Percentiles rank a stretch among this genome's conserved stretches.
Conservation (phyloP, 1,140 invertebrate genomes). For the Cryptotermes secundus region DNA sequence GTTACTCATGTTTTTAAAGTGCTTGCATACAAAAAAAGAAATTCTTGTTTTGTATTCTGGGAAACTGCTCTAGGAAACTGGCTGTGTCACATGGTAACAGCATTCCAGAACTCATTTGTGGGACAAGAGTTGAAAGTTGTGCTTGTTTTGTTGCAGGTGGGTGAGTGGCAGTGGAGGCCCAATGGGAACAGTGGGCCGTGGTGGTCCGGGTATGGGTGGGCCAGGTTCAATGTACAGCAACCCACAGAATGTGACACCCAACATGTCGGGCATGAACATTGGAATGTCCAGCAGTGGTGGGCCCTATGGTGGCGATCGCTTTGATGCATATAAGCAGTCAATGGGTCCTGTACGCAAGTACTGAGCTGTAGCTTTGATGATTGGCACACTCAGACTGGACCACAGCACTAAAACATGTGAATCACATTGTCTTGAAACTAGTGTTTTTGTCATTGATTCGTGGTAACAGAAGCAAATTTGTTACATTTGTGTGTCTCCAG, state of each 20-base stretch:
- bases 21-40: too few relatives aligned
- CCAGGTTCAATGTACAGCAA: conserved; percentile 29
- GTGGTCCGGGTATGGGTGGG: conserved; percentile 30
- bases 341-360: conserved; percentile 34
- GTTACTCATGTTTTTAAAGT: too few relatives aligned
- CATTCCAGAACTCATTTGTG: too few relatives aligned
- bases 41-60: too few relatives aligned
- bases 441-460: background rate
- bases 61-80: too few relatives aligned
- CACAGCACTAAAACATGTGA: background rate
- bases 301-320: conserved; percentile 32
- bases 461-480: background rate
- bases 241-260: conserved; percentile 30
- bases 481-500: background rate
- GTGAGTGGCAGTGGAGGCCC: conserved; percentile 30
- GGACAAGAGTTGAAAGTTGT: too few relatives aligned
- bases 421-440: too few relatives aligned
- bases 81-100: too few relatives aligned
- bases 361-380: background rate
- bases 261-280: conserved; percentile 29
- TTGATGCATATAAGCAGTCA: conserved; percentile 34
- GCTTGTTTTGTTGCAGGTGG: conserved; percentile 22
- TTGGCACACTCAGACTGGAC: background rate
- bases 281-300: conserved; percentile 32
- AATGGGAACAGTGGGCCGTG: conserved; percentile 27